Evolutionary conservation across 1,140 invertebrate species (phyloP), one percentile per base, ranked within the genome.

Genomic region (Limonius californicus): DNA sequence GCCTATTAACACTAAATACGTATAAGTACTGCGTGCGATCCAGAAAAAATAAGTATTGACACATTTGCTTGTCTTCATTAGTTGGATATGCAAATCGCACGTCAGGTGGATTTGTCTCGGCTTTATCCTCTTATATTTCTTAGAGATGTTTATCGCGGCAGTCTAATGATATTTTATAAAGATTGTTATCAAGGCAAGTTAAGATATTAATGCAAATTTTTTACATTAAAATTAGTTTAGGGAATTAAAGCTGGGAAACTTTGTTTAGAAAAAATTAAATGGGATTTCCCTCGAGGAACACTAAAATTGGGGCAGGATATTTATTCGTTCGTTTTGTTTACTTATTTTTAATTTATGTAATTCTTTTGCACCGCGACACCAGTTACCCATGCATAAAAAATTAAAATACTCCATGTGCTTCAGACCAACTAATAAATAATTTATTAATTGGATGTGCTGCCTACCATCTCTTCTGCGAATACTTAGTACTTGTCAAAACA

Each of bases 331-430:
- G 35, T 39, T 39, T 39, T 39, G n/a, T 39, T 39, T 39, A 39
- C 35, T 39, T 39, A 39, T 39, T n/a, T 39, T 39, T 39, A 39
- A 39, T 39, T 39, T 39, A 39, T 39, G 35, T 39, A 39, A 39
- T 39, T 39, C 23, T 27, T 39, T 39, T 39, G 2, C 35, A 2
- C 27, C 4, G 11, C 27, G 27, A 32, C 27, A 32, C 27, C 11
- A 32, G 27, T 32, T 32, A 32, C 4, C n/a, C 35, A 6, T 39
- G 7, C 35, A 12, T 39, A 39, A 39, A 39, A 39, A 12, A 39
- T 39, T 39, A 32, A 32, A 32, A 11, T 4, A 32, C 27, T 32
- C 1, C 8, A 39, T 39, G 35, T 39, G 35, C n/a, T 7, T 39
- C n/a, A 2, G 35, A 2, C 35, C 35, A 14, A 14, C n/a, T 39